These are phyloP conservation scores for Seira sanloemensis DNA, from an alignment of 2,888 invertebrate genomes.

Conservation along the genomic window DNA sequence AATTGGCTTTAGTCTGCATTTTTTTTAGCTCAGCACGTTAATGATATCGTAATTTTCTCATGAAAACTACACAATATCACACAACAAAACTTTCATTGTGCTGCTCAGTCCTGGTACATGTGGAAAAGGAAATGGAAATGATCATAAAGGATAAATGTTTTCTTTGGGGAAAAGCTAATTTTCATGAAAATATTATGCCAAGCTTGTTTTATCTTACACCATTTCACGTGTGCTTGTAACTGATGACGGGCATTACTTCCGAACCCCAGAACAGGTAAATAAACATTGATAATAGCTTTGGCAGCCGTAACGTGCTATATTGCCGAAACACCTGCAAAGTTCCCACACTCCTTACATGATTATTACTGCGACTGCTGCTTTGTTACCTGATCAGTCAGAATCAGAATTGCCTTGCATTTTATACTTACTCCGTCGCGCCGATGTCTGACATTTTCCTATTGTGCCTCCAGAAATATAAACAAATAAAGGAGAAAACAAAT, in stretches of 20 bases:
- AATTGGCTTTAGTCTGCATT: not conserved
- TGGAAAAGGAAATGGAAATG: not conserved
- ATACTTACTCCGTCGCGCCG: slow-evolving; percentile 22
- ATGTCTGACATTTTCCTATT: not conserved
- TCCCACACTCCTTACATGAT: slow-evolving; percentile 57
- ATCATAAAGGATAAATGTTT: slow-evolving; percentile 25
- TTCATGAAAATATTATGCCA: slow-evolving; percentile 40
- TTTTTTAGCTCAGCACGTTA: slow-evolving; percentile 19
- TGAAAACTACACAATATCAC: slow-evolving; percentile 34
- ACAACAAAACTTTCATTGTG: slow-evolving; percentile 46
- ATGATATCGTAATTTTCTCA: slow-evolving; percentile 47
- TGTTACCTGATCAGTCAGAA: slow-evolving; percentile 28
- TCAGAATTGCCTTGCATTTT: slow-evolving; percentile 44
- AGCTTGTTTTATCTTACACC: slow-evolving; percentile 9
- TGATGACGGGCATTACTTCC: slow-evolving; percentile 32
- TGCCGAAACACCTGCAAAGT: slow-evolving; percentile 42
- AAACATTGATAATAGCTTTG: slow-evolving; percentile 54
- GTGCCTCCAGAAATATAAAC: not conserved
- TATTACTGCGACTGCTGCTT: slow-evolving; percentile 32
- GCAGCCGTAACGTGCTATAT: slow-evolving; percentile 58
- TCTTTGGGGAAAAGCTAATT: slow-evolving; percentile 25
- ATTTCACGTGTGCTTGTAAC: not conserved
- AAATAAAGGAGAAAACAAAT: not conserved
- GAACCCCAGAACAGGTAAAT: slow-evolving; percentile 17
- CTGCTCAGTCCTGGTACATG: slow-evolving; percentile 12